A percentile compares a stretch with the other conserved stretches of the same genome.
These are phyloP conservation scores for Autographa pulchrina DNA, from an alignment of 2,888 invertebrate genomes.

Conservation along the genomic window DNA sequence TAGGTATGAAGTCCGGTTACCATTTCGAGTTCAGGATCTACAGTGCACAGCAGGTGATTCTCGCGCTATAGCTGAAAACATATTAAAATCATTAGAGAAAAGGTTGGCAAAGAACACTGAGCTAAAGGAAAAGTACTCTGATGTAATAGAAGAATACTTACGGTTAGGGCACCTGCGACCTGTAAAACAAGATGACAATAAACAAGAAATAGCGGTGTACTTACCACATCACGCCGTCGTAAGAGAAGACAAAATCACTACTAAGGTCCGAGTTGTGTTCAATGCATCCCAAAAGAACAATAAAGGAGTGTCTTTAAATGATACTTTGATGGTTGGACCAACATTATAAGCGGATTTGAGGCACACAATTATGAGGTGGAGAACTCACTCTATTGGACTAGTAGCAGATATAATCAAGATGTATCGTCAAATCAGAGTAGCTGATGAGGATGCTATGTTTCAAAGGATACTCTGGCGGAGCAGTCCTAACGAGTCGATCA, in stretches of 20 bases:
- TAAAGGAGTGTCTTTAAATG: slow-evolving; percentile 27
- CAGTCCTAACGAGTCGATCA: not conserved
- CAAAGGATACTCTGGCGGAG: slow-evolving; percentile 24
- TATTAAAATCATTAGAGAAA: slow-evolving; percentile 11
- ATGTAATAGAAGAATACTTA: slow-evolving; percentile 17
- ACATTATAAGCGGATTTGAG: slow-evolving; percentile 23
- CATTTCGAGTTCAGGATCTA: slow-evolving; percentile 7
- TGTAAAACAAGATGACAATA: slow-evolving; percentile 8
- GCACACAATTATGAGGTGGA: slow-evolving; percentile 23
- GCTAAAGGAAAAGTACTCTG: slow-evolving; percentile 7
- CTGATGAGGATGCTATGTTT: slow-evolving; percentile 20
- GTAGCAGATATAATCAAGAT: slow-evolving; percentile 33
- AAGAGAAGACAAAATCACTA: slow-evolving; percentile 8
- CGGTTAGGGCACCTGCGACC: slow-evolving; percentile 10
- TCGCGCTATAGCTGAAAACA: slow-evolving; percentile 7
- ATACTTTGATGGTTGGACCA: slow-evolving; percentile 30
- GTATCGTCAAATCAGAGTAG: slow-evolving; percentile 33
- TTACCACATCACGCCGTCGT: slow-evolving; percentile 14
- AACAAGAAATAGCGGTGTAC: slow-evolving; percentile 5
- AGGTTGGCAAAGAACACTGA: slow-evolving; percentile 9
- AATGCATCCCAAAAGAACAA: slow-evolving; percentile 24
- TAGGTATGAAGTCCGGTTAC: slow-evolving; percentile 17
- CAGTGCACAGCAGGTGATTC: slow-evolving; percentile 2
- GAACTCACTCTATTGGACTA: slow-evolving; percentile 15
- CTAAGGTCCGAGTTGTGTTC: slow-evolving; percentile 7